phyloP scores from a whole-genome alignment of 2,113 vertebrate species.

The Pavo muticus region DNA sequence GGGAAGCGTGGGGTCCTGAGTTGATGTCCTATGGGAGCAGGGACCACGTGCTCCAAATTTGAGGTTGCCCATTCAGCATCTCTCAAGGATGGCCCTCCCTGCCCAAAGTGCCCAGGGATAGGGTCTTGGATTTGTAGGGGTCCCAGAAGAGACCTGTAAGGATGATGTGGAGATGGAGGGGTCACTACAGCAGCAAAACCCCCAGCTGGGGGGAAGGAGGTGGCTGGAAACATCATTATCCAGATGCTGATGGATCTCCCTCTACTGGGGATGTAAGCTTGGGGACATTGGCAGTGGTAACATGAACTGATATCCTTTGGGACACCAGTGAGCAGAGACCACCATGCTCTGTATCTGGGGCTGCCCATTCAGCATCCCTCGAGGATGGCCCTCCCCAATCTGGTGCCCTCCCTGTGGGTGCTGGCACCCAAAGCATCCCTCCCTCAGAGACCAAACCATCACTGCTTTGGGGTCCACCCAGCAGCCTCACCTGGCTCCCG shows the following conservation, averaged over 20 bases:
- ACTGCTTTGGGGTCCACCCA: rapidly evolving
- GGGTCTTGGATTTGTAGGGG: conserved; percentile 90
- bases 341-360: neutral
- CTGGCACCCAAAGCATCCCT: neutral
- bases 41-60: too few relatives aligned
- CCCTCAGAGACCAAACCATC: neutral
- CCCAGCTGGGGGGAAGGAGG: rapidly evolving
- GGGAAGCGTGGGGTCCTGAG: too few relatives aligned
- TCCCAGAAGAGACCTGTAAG: conserved; percentile 96
- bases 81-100: conserved; percentile 11
- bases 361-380: neutral
- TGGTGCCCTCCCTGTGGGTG: rapidly evolving
- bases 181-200: neutral
- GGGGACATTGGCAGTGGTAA: neutral
- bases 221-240: neutral
- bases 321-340: rapidly evolving
- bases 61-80: too few relatives aligned
- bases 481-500: conserved; percentile 89
- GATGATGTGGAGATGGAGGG: too few relatives aligned
- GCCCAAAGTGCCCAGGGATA: conserved; percentile 86
- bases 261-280: neutral
- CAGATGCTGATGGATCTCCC: neutral
- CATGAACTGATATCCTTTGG: neutral
- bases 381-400: neutral
- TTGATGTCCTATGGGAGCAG: too few relatives aligned